Percentiles rank a stretch among this genome's conserved stretches.
phyloP scores from a whole-genome alignment of 1,140 invertebrate genomes.

The Papilio polytes region DNA sequence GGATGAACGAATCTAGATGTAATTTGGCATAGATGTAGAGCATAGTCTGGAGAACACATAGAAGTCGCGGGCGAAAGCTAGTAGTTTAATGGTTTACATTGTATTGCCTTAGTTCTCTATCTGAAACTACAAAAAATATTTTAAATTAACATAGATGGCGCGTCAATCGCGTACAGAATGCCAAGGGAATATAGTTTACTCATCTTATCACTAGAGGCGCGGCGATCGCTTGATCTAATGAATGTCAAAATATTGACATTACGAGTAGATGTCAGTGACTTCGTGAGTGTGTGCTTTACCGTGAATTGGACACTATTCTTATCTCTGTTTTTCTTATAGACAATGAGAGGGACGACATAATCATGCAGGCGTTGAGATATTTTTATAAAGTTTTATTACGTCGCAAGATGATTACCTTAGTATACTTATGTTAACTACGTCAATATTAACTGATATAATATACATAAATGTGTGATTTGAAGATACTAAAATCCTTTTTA shows the following conservation, averaged over 20 bases:
- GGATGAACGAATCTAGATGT: too few relatives aligned
- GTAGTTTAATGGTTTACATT: too few relatives aligned
- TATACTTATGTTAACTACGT: background rate
- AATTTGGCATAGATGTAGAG: too few relatives aligned
- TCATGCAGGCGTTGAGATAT: background rate
- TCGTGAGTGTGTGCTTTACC: background rate
- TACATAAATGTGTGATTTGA: background rate
- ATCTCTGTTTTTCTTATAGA: background rate
- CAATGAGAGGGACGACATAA: background rate
- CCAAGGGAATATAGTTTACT: background rate
- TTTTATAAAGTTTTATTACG: background rate
- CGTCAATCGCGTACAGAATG: background rate
- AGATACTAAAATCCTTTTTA: background rate
- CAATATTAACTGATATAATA: background rate
- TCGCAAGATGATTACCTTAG: background rate
- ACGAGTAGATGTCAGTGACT: background rate
- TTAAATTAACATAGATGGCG: background rate
- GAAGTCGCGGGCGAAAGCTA: too few relatives aligned
- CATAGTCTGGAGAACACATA: too few relatives aligned
- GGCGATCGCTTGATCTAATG: background rate
- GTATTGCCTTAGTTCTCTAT: background rate
- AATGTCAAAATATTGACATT: constrained; percentile 24
- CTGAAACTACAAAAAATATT: background rate
- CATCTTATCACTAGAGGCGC: background rate
- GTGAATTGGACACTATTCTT: background rate